Percentiles rank a stretch among this genome's conserved stretches.
phyloP scores from a whole-genome alignment of 2,888 invertebrate species.

The Lepidochrysops patricia region DNA sequence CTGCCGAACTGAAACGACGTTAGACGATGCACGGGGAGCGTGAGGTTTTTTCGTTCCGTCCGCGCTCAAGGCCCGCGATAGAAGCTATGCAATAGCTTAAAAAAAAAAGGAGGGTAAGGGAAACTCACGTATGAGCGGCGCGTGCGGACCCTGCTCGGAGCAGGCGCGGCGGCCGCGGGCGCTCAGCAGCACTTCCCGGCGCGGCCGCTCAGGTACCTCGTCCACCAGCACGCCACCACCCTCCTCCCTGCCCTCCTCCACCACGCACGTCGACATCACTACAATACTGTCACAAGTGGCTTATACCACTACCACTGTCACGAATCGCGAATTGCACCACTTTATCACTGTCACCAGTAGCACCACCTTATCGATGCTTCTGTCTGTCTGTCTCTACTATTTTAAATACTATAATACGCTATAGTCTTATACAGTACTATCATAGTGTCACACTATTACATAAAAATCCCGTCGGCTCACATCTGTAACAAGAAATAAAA shows the following conservation, averaged over 20 bases:
- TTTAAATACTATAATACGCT: background rate
- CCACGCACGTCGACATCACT: slow-evolving; percentile 58
- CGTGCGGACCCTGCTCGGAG: slow-evolving; percentile 82
- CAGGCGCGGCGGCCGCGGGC: slow-evolving; percentile 77
- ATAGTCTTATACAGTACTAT: too few species aligned
- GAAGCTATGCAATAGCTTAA: too few species aligned
- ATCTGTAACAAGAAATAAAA: background rate
- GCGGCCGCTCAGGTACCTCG: slow-evolving; percentile 57
- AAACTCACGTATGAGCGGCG: slow-evolving; percentile 63
- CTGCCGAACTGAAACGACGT: too few species aligned
- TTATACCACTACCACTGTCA: background rate
- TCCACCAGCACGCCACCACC: slow-evolving; percentile 29
- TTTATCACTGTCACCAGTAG: background rate
- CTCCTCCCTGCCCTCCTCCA: slow-evolving; percentile 58
- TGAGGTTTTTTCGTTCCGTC: too few species aligned
- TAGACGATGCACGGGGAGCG: too few species aligned
- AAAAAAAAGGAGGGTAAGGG: too few species aligned
- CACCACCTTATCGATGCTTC: background rate
- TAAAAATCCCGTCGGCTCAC: background rate
- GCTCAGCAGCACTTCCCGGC: slow-evolving; percentile 70
- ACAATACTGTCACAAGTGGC: too few species aligned
- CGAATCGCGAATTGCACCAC: background rate
- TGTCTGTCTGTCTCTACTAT: background rate
- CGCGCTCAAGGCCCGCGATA: too few species aligned
- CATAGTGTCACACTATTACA: too few species aligned